phyloP scores from a whole-genome alignment of 1,140 invertebrate genomes.

The Eupristina koningsbergeri region DNA sequence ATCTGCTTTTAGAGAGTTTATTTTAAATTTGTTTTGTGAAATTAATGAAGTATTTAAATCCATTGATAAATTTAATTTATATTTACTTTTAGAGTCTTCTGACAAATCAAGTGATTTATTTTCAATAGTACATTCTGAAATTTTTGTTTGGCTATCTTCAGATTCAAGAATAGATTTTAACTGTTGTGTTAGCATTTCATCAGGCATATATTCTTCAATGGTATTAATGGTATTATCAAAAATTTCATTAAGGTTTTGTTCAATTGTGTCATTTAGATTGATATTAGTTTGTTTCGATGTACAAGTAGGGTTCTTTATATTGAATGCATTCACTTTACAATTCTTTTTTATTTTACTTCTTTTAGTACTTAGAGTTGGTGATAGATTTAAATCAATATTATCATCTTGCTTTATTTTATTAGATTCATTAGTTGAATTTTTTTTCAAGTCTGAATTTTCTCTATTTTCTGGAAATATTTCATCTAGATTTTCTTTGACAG shows the following conservation, averaged over 20 bases:
- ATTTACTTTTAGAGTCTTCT: background rate
- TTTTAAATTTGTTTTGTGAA: background rate
- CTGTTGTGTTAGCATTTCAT: constrained; percentile 55
- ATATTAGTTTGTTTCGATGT: constrained; percentile 11
- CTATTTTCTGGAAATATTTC: constrained; percentile 57
- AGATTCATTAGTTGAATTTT: constrained; percentile 52
- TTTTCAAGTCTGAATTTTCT: constrained; percentile 15
- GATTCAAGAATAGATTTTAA: constrained; percentile 57
- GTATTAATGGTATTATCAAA: constrained; percentile 52
- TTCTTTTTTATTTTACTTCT: constrained; percentile 2
- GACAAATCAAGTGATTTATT: background rate
- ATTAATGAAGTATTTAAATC: background rate
- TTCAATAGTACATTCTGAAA: background rate
- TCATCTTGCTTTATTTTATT: constrained; percentile 36
- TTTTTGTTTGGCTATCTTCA: constrained; percentile 14
- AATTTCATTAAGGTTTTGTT: constrained; percentile 58
- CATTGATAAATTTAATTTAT: background rate
- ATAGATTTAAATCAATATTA: constrained; percentile 12
- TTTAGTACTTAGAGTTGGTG: constrained; percentile 24
- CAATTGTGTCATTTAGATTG: constrained; percentile 58
- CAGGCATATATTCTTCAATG: constrained; percentile 31
- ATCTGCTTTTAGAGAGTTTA: background rate
- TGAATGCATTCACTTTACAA: background rate
- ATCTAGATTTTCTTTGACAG: constrained; percentile 56
- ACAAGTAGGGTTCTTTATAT: background rate